A percentile compares a stretch with the other conserved stretches of the same genome.
These are phyloP conservation scores for Sesamia inferens DNA, from an alignment of 2,888 invertebrate species.

Conservation along the genomic window DNA sequence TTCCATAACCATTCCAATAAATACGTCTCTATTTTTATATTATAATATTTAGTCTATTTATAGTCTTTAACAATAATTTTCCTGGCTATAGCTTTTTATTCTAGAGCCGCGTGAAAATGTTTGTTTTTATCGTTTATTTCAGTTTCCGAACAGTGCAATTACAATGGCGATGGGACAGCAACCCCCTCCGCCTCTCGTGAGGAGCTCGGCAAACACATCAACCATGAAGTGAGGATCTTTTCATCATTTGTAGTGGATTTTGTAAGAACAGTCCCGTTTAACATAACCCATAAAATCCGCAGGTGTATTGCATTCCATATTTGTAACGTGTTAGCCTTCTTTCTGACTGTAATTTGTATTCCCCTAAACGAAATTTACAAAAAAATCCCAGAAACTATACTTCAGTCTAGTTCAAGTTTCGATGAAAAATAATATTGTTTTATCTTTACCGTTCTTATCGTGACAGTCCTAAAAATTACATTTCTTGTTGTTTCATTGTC, in stretches of 20 bases:
- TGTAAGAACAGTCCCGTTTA: constrained; percentile 63
- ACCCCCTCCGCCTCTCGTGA: constrained; percentile 90
- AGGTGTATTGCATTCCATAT: constrained; percentile 21
- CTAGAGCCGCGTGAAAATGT: constrained; percentile 69
- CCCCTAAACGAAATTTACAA: background rate
- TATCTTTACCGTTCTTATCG: no score
- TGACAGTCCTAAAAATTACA: no score
- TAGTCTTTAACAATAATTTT: constrained; percentile 20
- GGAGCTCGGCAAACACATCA: constrained; percentile 88
- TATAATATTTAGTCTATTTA: constrained; percentile 60
- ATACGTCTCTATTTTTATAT: constrained; percentile 22
- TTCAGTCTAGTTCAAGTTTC: no score
- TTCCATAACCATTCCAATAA: constrained; percentile 4
- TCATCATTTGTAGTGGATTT: constrained; percentile 59
- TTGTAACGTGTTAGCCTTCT: constrained; percentile 25
- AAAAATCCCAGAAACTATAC: no score
- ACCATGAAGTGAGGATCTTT: constrained; percentile 88
- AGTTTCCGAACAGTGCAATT: constrained; percentile 89
- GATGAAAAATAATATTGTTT: background rate
- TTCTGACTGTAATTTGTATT: constrained; percentile 27
- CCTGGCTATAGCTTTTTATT: constrained; percentile 40
- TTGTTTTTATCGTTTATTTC: constrained; percentile 82
- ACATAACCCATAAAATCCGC: background rate
- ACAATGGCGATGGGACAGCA: constrained; percentile 89
- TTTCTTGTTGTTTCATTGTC: no score